A percentile compares a stretch with the other conserved stretches of the same genome.
Conservation (phyloP, 2,888 invertebrate species). For the Parnassius mnemosyne region DNA sequence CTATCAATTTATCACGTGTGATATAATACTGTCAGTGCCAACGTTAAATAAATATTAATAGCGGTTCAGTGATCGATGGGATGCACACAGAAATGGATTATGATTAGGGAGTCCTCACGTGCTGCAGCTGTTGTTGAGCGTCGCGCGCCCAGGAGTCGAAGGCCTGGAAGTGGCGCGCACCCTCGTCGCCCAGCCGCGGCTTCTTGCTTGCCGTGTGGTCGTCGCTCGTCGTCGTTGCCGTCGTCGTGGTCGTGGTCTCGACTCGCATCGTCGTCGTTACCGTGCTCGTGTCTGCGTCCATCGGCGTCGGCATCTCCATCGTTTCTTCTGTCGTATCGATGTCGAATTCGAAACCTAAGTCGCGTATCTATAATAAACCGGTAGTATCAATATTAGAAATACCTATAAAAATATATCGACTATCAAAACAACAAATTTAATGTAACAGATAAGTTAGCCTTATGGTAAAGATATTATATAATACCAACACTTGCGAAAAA, state of each 20-base stretch:
- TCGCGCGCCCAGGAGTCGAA: slow-evolving; percentile 63
- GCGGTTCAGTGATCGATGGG: no score
- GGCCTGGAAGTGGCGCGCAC: slow-evolving; percentile 68
- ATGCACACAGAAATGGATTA: no score
- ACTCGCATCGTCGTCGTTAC: slow-evolving; percentile 50
- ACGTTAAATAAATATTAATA: no score
- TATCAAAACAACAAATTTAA: no score
- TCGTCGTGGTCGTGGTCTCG: slow-evolving; percentile 32
- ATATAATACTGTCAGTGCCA: no score
- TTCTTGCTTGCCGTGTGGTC: slow-evolving; percentile 48
- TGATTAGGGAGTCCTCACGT: slow-evolving; percentile 36
- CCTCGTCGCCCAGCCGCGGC: slow-evolving; percentile 47
- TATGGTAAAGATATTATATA: no score
- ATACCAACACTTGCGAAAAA: no score
- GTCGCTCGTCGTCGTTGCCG: slow-evolving; percentile 38
- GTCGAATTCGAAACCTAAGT: slow-evolving; percentile 80
- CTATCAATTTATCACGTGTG: no score
- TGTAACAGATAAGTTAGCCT: no score
- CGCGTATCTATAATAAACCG: slow-evolving; percentile 69
- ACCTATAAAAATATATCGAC: no score
- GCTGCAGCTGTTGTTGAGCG: slow-evolving; percentile 56
- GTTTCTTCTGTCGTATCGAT: slow-evolving; percentile 46
- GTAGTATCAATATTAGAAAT: no score
- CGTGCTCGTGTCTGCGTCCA: slow-evolving; percentile 50
- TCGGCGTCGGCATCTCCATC: slow-evolving; percentile 40